These are phyloP conservation scores for Ophion ellenae DNA, from an alignment of 2,888 invertebrate genomes.

Conservation along the genomic window DNA sequence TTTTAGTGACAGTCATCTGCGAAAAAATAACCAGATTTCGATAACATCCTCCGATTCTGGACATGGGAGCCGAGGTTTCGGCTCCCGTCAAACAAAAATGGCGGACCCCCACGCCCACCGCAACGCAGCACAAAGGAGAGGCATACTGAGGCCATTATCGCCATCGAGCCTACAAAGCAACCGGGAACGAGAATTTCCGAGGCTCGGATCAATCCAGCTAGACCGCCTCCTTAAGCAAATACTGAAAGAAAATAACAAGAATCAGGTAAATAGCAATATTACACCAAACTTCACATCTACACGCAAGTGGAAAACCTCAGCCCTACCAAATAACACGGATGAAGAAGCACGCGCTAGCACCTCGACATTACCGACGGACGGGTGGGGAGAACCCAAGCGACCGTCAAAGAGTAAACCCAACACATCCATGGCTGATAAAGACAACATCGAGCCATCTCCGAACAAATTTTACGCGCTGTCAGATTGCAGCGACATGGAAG, in stretches of 20 bases:
- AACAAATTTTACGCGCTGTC: background rate
- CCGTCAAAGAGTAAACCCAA: background rate
- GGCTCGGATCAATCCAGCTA: background rate
- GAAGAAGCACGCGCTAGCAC: background rate
- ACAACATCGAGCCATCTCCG: background rate
- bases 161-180: no score
- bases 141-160: no score
- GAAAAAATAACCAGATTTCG: no score
- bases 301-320: background rate
- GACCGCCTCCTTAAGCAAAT: background rate
- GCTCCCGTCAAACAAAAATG: no score
- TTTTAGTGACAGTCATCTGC: no score
- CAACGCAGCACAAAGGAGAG: no score
- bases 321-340: background rate
- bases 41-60: no score
- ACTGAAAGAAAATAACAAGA: background rate
- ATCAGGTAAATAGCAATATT: background rate
- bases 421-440: background rate
- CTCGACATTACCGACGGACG: background rate
- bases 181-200: background rate
- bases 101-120: no score
- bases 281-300: background rate
- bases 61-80: no score
- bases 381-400: background rate
- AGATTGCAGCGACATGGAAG: conserved; percentile 10